Conservation (phyloP, 2,113 vertebrate genomes). For the Mus spicilegus region DNA sequence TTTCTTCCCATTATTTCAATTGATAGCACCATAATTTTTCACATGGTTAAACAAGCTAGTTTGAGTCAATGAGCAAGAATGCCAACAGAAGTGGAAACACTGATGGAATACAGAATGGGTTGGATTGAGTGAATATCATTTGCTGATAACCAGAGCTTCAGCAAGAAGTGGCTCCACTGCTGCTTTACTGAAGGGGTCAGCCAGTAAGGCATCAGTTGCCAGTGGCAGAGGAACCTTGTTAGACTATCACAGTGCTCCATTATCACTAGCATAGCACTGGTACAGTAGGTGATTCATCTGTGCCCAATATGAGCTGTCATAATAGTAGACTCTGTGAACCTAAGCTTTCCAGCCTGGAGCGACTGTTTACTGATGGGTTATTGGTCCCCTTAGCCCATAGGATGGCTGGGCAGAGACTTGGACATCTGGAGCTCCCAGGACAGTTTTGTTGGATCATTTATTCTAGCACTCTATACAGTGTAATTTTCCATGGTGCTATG, state of each 20-base stretch:
- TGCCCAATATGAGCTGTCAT: background rate
- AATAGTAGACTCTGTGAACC: slow-evolving; percentile 5
- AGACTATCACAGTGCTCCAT: background rate
- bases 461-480: slow-evolving; percentile 18
- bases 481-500: slow-evolving; percentile 31
- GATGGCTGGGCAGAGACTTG: background rate
- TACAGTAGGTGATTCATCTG: background rate
- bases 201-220: background rate
- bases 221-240: background rate
- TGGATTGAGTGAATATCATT: background rate
- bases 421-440: slow-evolving; percentile 44
- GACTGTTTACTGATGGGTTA: slow-evolving; percentile 31
- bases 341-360: background rate
- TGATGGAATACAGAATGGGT: background rate
- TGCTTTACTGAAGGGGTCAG: background rate
- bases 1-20: background rate
- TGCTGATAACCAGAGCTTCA: background rate
- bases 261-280: background rate
- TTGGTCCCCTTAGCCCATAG: slow-evolving; percentile 1
- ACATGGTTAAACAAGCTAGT: background rate
- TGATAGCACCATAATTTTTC: background rate
- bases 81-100: background rate
- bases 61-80: background rate
- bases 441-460: slow-evolving; percentile 14
- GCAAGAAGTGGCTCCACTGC: background rate